Percentiles rank a stretch among this genome's conserved stretches.
These are phyloP conservation scores for Agrotis clavis DNA, from an alignment of 2,888 invertebrate species.

Conservation along the genomic window DNA sequence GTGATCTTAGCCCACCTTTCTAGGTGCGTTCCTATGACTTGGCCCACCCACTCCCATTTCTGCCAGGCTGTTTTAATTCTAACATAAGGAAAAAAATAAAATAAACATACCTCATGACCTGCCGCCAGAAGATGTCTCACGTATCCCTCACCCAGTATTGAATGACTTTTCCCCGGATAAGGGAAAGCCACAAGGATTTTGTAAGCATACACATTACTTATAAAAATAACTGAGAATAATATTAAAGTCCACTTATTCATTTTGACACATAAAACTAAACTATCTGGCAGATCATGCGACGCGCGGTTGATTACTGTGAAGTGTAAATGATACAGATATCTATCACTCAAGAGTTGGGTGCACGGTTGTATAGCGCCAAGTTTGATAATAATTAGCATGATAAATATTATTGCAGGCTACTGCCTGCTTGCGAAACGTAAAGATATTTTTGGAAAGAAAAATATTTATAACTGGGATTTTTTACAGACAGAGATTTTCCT, in stretches of 20 bases:
- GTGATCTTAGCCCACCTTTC: no score
- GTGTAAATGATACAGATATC: background rate
- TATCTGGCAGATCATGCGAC: conserved; percentile 1
- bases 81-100: background rate
- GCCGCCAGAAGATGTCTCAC: conserved; percentile 69
- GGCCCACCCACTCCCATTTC: no score
- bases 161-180: conserved; percentile 69
- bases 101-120: conserved; percentile 71
- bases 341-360: background rate
- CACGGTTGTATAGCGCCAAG: conserved; percentile 21
- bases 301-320: conserved; percentile 23
- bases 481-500: no score
- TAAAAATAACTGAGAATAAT: conserved; percentile 37
- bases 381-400: background rate
- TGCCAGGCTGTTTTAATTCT: no score
- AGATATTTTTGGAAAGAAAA: no score
- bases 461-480: no score
- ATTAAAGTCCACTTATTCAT: conserved; percentile 53
- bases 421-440: no score
- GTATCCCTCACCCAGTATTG: conserved; percentile 70
- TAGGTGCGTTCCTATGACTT: no score
- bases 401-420: no score
- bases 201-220: conserved; percentile 57
- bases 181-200: conserved; percentile 73
- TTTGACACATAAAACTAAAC: conserved; percentile 6